A percentile compares a stretch with the other conserved stretches of the same genome.
Conservation (phyloP, 2,113 vertebrate genomes). For the Eulacestoma nigropectus region DNA sequence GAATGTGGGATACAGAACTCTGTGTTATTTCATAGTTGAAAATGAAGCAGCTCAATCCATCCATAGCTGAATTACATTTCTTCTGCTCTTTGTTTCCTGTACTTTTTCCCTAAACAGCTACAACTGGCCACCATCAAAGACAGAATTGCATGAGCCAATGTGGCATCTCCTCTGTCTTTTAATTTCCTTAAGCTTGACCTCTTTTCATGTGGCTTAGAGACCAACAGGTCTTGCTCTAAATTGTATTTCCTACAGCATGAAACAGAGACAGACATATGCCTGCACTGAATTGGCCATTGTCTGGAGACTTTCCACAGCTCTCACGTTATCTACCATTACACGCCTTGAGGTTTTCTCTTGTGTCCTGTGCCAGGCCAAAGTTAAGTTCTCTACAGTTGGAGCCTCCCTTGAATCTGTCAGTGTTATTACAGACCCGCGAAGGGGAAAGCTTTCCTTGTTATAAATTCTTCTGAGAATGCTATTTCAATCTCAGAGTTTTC, state of each 20-base stretch:
- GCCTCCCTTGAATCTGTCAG: not conserved
- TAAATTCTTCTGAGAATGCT: not conserved
- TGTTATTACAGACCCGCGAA: not conserved
- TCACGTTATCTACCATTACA: not conserved
- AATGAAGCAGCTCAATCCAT: not conserved
- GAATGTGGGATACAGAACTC: not conserved
- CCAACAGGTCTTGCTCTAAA: not conserved
- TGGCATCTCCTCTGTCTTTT: not conserved
- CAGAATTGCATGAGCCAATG: not conserved
- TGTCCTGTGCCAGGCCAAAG: not conserved
- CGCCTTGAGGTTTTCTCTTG: not conserved
- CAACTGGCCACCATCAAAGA: not conserved
- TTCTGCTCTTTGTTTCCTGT: not conserved
- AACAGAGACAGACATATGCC: fast-evolving
- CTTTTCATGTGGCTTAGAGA: not conserved
- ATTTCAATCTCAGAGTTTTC: not conserved
- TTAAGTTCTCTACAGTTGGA: not conserved
- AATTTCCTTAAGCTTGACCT: not conserved
- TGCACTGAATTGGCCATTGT: not conserved
- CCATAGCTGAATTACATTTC: not conserved
- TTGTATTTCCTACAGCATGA: not conserved
- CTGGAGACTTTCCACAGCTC: not conserved
- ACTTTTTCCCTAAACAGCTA: not conserved
- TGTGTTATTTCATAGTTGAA: not conserved
- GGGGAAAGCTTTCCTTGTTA: not conserved